Evolutionary conservation across 2,888 invertebrate species (phyloP).

Genomic region (Ommatoiulus sabulosus): DNA sequence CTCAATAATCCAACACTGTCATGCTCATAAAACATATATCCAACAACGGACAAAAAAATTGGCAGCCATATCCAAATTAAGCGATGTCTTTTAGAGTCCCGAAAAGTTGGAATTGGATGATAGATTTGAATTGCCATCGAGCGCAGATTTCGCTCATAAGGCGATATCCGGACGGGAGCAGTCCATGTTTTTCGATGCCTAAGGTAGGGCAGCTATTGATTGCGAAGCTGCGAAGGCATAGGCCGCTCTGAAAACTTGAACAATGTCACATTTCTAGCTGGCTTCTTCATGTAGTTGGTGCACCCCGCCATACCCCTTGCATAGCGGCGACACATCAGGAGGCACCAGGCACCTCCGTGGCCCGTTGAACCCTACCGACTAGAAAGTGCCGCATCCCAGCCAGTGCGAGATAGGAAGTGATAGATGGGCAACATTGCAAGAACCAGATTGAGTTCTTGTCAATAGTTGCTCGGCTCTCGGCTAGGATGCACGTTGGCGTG

Average conservation of each 20-base stretch:
- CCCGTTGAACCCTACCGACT: background rate
- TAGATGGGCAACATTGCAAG: background rate
- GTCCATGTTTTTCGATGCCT: conserved; percentile 18
- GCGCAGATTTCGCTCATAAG: conserved; percentile 12
- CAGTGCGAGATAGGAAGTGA: background rate
- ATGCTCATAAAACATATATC: background rate
- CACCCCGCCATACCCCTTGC: background rate
- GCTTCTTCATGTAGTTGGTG: background rate
- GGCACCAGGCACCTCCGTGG: background rate
- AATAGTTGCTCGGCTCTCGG: conserved; percentile 2
- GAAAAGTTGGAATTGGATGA: conserved; percentile 31
- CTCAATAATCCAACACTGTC: background rate
- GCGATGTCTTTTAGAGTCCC: background rate
- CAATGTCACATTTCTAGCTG: conserved; percentile 27
- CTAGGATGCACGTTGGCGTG: conserved; percentile 26
- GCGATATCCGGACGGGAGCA: conserved; percentile 18
- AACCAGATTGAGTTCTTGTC: background rate
- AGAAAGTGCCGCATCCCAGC: background rate
- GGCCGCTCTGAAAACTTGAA: conserved; percentile 16
- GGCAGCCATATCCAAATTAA: conserved; percentile 18
- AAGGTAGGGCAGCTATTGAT: conserved; percentile 7
- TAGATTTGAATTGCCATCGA: conserved; percentile 30
- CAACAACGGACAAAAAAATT: background rate
- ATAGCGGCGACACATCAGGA: background rate
- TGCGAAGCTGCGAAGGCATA: background rate